phyloP scores from a whole-genome alignment of 2,888 invertebrate genomes.

The Brachyptera putata region DNA sequence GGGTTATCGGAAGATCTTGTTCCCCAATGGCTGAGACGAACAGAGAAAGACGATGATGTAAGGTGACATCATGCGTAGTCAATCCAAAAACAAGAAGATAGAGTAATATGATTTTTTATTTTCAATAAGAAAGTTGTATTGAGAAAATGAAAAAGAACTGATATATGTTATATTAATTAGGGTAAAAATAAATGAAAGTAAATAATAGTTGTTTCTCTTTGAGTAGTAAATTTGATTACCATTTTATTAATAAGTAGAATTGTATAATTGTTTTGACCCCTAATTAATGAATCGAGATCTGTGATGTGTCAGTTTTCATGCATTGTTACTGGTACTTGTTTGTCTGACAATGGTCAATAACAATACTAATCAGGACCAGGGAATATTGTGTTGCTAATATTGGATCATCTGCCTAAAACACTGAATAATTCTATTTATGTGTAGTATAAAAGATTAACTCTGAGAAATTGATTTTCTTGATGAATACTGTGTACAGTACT shows the following conservation, averaged over 20 bases:
- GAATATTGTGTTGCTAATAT: too few relatives aligned
- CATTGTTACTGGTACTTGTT: too few relatives aligned
- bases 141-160: constrained; percentile 5
- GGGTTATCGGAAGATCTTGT: too few relatives aligned
- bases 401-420: too few relatives aligned
- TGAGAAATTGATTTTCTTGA: too few relatives aligned
- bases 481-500: too few relatives aligned
- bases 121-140: not conserved
- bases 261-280: constrained; percentile 5
- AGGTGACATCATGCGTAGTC: not conserved
- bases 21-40: not conserved
- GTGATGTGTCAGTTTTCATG: too few relatives aligned
- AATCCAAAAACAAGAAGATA: not conserved
- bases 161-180: not conserved
- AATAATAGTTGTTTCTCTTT: not conserved
- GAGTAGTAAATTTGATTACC: not conserved
- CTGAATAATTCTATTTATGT: too few relatives aligned
- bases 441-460: too few relatives aligned
- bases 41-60: not conserved
- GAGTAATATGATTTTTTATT: not conserved
- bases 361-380: too few relatives aligned
- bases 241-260: too few relatives aligned
- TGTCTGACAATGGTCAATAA: too few relatives aligned
- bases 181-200: not conserved
- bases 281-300: not conserved